These are phyloP conservation scores for Catostomus latipinnis DNA, from an alignment of 2,797 vertebrate species.

Conservation along the genomic window DNA sequence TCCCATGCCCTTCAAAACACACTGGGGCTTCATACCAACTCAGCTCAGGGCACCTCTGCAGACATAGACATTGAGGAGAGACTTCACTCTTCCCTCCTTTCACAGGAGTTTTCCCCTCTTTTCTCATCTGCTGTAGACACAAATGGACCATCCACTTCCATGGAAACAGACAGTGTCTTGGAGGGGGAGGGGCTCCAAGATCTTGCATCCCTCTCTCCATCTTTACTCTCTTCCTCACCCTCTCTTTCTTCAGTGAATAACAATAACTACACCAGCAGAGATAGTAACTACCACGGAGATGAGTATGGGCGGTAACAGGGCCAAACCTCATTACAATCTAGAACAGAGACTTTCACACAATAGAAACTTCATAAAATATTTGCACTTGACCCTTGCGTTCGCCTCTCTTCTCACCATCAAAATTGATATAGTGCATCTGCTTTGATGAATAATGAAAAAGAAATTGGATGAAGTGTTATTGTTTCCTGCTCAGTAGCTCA, in stretches of 20 bases:
- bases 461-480: neutral
- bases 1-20: neutral
- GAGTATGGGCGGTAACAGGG: conserved; percentile 25
- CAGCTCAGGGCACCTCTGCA: conserved; percentile 15
- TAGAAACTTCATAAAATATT: neutral
- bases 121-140: conserved; percentile 27
- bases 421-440: neutral
- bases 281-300: conserved; percentile 32
- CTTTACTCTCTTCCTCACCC: conserved; percentile 44
- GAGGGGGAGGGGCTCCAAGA: conserved; percentile 32
- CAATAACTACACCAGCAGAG: conserved; percentile 35
- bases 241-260: conserved; percentile 39
- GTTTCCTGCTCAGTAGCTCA: neutral
- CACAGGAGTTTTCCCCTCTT: conserved; percentile 38
- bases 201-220: conserved; percentile 12
- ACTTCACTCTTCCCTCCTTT: conserved; percentile 29
- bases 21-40: neutral
- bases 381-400: conserved; percentile 1
- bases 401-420: neutral
- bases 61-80: conserved; percentile 6
- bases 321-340: neutral
- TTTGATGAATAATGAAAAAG: conserved; percentile 7
- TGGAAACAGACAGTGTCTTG: conserved; percentile 24
- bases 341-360: neutral
- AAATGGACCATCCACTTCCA: conserved; percentile 27